These are phyloP conservation scores for Megaustenia siamemsis DNA, from an alignment of 2,888 invertebrate genomes.

Conservation along the genomic window DNA sequence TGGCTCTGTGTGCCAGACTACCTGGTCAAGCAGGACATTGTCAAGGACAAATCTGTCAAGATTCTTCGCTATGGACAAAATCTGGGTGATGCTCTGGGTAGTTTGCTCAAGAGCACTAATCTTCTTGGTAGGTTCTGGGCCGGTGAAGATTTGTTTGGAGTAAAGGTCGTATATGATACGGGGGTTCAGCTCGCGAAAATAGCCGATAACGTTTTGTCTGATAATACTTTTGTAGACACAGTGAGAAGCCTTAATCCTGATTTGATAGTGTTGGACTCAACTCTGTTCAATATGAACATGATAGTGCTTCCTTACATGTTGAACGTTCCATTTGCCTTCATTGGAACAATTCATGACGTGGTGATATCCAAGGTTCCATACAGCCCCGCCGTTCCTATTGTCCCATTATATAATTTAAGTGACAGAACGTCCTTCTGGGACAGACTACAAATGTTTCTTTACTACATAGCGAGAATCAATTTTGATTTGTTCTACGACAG, in stretches of 20 bases:
- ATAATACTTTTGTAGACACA: constrained; percentile 39
- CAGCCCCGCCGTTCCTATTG: constrained; percentile 43
- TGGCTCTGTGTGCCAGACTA: constrained; percentile 26
- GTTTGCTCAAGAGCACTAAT: not conserved
- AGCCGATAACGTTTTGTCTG: not conserved
- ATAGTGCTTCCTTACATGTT: constrained; percentile 54
- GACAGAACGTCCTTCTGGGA: constrained; percentile 53
- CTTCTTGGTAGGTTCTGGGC: constrained; percentile 8
- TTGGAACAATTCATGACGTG: constrained; percentile 50
- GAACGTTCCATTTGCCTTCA: constrained; percentile 53
- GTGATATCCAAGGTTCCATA: constrained; percentile 50
- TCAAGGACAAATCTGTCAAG: constrained; percentile 10
- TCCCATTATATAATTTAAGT: constrained; percentile 1
- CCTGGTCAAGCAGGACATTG: not conserved
- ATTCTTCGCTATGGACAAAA: constrained; percentile 20
- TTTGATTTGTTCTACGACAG: constrained; percentile 53
- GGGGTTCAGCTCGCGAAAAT: not conserved
- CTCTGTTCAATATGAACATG: constrained; percentile 49
- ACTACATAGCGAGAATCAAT: constrained; percentile 16
- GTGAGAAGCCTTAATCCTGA: constrained; percentile 50
- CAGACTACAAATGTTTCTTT: constrained; percentile 47
- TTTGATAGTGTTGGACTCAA: constrained; percentile 54
- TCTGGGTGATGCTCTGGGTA: not conserved
- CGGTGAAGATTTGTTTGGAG: not conserved
- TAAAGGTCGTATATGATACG: not conserved